These are phyloP conservation scores for Diorhabda sublineata DNA, from an alignment of 1,140 invertebrate genomes.

Conservation along the genomic window DNA sequence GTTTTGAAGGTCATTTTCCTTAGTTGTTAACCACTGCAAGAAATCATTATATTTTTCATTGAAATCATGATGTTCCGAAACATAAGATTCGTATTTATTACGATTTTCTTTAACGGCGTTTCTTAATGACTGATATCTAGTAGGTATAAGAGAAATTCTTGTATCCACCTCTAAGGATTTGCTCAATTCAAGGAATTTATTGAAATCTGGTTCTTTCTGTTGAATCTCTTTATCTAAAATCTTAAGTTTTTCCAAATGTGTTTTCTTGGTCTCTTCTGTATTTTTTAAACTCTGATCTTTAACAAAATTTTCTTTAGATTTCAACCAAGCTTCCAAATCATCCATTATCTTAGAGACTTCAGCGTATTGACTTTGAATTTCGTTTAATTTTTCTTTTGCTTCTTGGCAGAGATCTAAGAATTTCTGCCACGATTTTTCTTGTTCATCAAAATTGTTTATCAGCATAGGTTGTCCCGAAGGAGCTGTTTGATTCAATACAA, in stretches of 20 bases:
- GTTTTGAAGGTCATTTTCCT: constrained; percentile 68
- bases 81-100: constrained; percentile 74
- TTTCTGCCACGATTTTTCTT: constrained; percentile 70
- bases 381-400: constrained; percentile 64
- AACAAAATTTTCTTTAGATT: constrained; percentile 75
- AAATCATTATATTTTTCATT: constrained; percentile 74
- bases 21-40: constrained; percentile 66
- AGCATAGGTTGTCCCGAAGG: constrained; percentile 70
- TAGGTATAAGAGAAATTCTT: constrained; percentile 74
- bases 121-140: constrained; percentile 80
- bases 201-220: constrained; percentile 67
- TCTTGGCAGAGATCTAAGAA: constrained; percentile 69
- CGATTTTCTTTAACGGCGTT: constrained; percentile 78
- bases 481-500: constrained; percentile 74
- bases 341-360: constrained; percentile 76
- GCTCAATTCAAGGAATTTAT: constrained; percentile 63
- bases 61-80: constrained; percentile 80
- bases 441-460: constrained; percentile 69
- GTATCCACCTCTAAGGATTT: constrained; percentile 72
- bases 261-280: constrained; percentile 74
- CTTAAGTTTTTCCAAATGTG: constrained; percentile 75
- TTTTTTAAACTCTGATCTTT: constrained; percentile 88
- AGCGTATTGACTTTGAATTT: constrained; percentile 69
- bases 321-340: constrained; percentile 75
- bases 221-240: constrained; percentile 69